Evolutionary conservation across 1,140 invertebrate genomes (phyloP), one percentile per base, ranked within the genome.

Genomic region (Hycleus phaleratus): DNA sequence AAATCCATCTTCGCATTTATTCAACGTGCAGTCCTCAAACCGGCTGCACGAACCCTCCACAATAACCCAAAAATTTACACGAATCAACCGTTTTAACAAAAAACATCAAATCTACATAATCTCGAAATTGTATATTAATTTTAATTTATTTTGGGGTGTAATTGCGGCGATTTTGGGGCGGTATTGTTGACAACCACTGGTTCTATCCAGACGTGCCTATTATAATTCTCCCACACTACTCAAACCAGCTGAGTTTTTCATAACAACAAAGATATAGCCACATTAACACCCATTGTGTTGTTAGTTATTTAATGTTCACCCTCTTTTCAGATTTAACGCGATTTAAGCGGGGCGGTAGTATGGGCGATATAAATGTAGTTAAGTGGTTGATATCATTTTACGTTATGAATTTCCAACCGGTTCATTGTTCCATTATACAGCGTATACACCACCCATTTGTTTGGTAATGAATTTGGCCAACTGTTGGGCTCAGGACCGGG

Each of bases 161-260:
- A 3, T 24, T 46, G 8, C 6, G 7, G 18, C 18, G 11, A 9
- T 46, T 18, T 46, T 3, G 10, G 25, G 50, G 24, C 43, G 46
- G 32, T 40, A 38, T 49, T 44, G 63, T 65, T 62, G 60, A 60
- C 9, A 65, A 60, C 60, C 62, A 59, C 58, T 65, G 64, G 55
- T 39, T 59, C 48, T 47, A 50, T 58, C 61, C 67, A 71, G 60
- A 56, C 59, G 66, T 64, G 56, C 60, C 68, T 71, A 70, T 71
- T 70, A 71, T 61, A 65, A 68, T 64, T 67, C 67, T 71, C 70
- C 68, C 70, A 71, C 70, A 70, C 67, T 68, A 71, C 68, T 71
- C 70, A 71, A 32, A 64, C 61, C 58, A 49, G 59, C 49, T 47
- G 59, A 65, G 67, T 65, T 68, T 67, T 67, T 68, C 66, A 64